Base-by-base conservation (phyloP, 2,113 vertebrate species). In the Typhlomys cinereus region DNA sequence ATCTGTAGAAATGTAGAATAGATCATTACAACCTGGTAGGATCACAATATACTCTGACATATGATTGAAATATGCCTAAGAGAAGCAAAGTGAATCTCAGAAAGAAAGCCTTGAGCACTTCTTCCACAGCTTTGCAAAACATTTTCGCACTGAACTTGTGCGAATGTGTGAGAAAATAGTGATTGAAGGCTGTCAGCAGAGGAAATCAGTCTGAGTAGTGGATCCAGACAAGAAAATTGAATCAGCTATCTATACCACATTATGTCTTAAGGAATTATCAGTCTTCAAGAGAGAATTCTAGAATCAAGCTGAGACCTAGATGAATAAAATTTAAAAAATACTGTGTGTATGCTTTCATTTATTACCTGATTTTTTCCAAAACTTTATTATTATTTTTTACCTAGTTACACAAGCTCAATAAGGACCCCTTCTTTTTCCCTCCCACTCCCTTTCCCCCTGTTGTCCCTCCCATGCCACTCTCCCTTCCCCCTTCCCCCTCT, bases 91-190 rank as follows among this genome's bases (percentile, higher is more conserved):
- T 94, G 4, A 96, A 96, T 97, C 83, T 94, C 95, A 94, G 93
- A 88, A 92, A 93, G 73, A 96, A 97, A 97, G 94, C 93, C 92
- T 96, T 97, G 86, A 97, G 92, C 85, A 90, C 92, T 96, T 97
- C 74, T 76, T 96, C 84, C 88, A 92, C 61, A 89, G 89, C 54
- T 95, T 87, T 87, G 82, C 82, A 84, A 83, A 95, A 86, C 10
- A 92, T 50, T 85, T 97, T 96, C 93, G 95, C 84, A 75, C 83
- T 95, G 62, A 96, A 95, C 67, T 89, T 91, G 62, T 96, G 92
- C 59, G 97, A 90, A 97, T 97, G 95, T 83, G 74, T 92, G 90
- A 95, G 96, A 97, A 97, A 98, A 89, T 94, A 97, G 78, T 97
- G 96, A 97, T 73, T 97, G 97, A 97, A 96, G 90, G 48, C 92